Evolutionary conservation across 2,113 vertebrate genomes (phyloP).

Genomic region (Anarrhichthys ocellatus): DNA sequence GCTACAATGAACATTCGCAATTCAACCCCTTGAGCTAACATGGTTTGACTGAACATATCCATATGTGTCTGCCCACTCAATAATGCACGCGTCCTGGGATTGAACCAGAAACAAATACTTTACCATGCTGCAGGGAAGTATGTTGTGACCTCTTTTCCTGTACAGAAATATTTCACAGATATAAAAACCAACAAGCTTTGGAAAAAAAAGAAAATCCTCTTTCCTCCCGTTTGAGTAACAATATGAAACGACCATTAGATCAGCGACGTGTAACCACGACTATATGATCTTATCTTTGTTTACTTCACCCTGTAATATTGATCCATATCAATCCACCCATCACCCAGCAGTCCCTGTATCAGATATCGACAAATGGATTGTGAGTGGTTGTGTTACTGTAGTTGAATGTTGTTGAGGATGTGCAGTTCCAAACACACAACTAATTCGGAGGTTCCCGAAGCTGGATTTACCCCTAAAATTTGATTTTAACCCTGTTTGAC

Average conservation of each 20-base stretch:
- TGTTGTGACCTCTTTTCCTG: neutral
- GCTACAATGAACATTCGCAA: neutral
- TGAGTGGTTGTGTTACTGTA: conserved; percentile 34
- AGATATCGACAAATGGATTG: conserved; percentile 58
- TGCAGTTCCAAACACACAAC: conserved; percentile 30
- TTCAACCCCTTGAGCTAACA: conserved; percentile 9
- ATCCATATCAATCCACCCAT: conserved; percentile 62
- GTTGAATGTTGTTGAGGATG: conserved; percentile 24
- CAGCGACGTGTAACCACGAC: conserved; percentile 46
- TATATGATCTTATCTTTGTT: conserved; percentile 65
- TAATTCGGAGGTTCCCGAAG: conserved; percentile 48
- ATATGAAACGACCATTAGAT: conserved; percentile 42
- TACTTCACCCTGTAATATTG: conserved; percentile 56
- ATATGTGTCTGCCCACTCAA: neutral
- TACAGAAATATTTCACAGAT: conserved; percentile 13
- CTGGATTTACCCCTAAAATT: conserved; percentile 52
- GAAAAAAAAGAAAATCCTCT: neutral
- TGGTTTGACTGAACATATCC: neutral
- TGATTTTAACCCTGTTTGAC: conserved; percentile 56
- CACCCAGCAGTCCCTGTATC: conserved; percentile 43
- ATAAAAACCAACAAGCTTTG: conserved; percentile 5
- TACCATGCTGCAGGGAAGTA: neutral
- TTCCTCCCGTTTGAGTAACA: conserved; percentile 38
- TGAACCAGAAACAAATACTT: conserved; percentile 1
- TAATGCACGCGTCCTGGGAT: neutral